Evolutionary conservation across 2,113 vertebrate genomes (phyloP).

Genomic region (Gasterosteus nipponicus): DNA sequence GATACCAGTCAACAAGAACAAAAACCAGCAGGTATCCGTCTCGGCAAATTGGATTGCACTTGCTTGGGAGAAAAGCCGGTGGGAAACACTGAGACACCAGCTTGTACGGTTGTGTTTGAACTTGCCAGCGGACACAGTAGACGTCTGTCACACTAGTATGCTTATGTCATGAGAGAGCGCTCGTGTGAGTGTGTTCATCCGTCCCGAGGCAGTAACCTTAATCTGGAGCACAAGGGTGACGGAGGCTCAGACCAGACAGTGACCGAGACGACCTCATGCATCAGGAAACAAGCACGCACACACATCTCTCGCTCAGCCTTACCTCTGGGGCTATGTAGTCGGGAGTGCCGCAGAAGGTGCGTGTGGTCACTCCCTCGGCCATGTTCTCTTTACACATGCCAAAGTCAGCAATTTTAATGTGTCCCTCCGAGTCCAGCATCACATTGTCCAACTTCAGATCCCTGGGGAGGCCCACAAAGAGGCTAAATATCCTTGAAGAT

Average conservation of each 20-base stretch:
- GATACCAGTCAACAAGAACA: neutral
- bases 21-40: neutral
- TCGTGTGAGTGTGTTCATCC: neutral
- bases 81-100: constrained; percentile 7
- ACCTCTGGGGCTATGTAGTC: constrained; percentile 99
- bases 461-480: constrained; percentile 73
- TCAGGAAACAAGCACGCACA: constrained; percentile 15
- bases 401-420: constrained; percentile 98
- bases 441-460: constrained; percentile 98
- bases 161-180: constrained; percentile 40
- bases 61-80: neutral
- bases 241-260: constrained; percentile 52
- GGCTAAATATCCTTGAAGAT: constrained; percentile 6
- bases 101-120: constrained; percentile 42
- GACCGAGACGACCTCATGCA: constrained; percentile 55
- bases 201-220: constrained; percentile 63
- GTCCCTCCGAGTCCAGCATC: constrained; percentile 95
- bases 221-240: constrained; percentile 65
- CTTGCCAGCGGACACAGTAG: constrained; percentile 16
- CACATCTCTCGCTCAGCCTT: constrained; percentile 30
- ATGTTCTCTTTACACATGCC: constrained; percentile 99
- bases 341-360: constrained; percentile 98
- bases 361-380: constrained; percentile 87
- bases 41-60: neutral
- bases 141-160: constrained; percentile 42